A percentile compares a stretch with the other conserved stretches of the same genome.
Conservation (phyloP, 2,888 invertebrate genomes). For the Scaptomyza parva region DNA sequence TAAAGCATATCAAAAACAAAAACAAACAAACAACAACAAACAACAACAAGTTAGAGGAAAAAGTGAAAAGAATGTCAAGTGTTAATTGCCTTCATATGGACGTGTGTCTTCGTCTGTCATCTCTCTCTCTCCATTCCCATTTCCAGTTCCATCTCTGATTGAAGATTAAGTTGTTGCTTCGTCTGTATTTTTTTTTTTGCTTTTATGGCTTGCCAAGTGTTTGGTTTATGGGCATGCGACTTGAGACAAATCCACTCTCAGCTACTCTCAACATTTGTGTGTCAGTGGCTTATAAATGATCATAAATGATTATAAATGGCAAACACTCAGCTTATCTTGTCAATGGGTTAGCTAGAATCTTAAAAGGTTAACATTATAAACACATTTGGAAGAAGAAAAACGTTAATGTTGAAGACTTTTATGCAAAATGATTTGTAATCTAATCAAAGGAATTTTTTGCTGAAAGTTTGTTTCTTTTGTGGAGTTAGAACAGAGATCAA, state of each 20-base stretch:
- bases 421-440: no score
- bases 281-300: conserved; percentile 56
- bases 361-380: not conserved
- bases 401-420: no score
- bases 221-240: conserved; percentile 54
- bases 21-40: conserved; percentile 26
- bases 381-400: no score
- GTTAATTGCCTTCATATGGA: conserved; percentile 71
- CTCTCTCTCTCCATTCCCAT: no score
- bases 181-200: conserved; percentile 22
- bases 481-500: no score
- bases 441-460: no score
- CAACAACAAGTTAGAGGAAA: conserved; percentile 37
- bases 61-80: conserved; percentile 80
- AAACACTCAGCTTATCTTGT: conserved; percentile 34
- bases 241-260: conserved; percentile 4
- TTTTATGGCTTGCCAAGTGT: conserved; percentile 56
- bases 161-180: conserved; percentile 71
- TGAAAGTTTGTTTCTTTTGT: no score
- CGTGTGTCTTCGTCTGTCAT: conserved; percentile 37
- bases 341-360: conserved; percentile 18
- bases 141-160: conserved; percentile 57
- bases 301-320: conserved; percentile 58
- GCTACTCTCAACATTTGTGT: conserved; percentile 40
- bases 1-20: conserved; percentile 62